Percentiles rank a stretch among this genome's conserved stretches.
Conservation (phyloP, 2,888 invertebrate species). For the Prenolepis imparis region DNA sequence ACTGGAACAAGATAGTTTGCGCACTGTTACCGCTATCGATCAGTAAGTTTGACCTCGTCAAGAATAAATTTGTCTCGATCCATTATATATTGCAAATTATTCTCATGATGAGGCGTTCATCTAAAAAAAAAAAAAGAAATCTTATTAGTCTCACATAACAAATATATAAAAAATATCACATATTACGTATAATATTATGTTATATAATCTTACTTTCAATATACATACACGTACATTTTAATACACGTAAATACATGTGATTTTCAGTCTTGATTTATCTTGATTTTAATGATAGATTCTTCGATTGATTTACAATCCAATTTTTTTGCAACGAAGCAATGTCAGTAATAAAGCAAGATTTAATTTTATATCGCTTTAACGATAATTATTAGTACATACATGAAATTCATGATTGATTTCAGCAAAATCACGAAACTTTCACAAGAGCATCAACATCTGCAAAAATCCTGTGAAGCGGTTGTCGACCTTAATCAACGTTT, state of each 20-base stretch:
- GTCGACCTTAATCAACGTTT: constrained; percentile 78
- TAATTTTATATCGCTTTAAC: background rate
- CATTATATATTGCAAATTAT: background rate
- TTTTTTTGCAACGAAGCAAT: background rate
- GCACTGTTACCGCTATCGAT: constrained; percentile 60
- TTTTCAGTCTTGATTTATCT: background rate
- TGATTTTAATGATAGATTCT: background rate
- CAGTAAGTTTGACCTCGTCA: constrained; percentile 61
- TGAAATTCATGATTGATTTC: constrained; percentile 27
- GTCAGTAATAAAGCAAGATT: background rate
- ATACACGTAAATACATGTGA: background rate
- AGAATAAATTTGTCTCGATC: constrained; percentile 2
- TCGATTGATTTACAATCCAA: background rate
- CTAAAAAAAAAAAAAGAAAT: background rate
- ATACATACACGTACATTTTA: background rate
- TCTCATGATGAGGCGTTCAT: background rate
- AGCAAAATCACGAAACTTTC: constrained; percentile 80
- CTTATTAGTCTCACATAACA: background rate
- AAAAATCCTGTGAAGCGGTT: constrained; percentile 72
- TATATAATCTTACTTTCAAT: background rate
- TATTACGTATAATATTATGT: background rate
- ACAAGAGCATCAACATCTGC: constrained; percentile 79
- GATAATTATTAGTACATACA: background rate
- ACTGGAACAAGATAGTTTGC: constrained; percentile 67
- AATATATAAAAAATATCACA: background rate